Percentiles rank a stretch among this genome's conserved stretches.
These are phyloP conservation scores for Cenopis cana DNA, from an alignment of 2,888 invertebrate species.

Conservation along the genomic window DNA sequence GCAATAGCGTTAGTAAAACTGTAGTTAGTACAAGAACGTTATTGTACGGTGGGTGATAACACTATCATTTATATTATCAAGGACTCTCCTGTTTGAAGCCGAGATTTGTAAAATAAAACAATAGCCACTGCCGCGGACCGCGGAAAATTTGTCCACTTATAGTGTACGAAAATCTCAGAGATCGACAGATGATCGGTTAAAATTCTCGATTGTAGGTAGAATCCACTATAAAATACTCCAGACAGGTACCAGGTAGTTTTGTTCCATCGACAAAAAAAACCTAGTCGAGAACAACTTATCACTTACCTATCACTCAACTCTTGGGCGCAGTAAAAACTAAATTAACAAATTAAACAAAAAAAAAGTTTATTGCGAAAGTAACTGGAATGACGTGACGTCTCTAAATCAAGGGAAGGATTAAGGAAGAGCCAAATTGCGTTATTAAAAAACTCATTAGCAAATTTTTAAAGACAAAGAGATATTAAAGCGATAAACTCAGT, in stretches of 20 bases:
- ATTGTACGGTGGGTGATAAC: constrained; percentile 1
- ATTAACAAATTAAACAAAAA: constrained; percentile 15
- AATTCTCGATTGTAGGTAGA: too few relatives aligned
- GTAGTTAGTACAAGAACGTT: constrained; percentile 26
- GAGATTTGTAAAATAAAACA: not conserved
- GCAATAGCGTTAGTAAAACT: constrained; percentile 19
- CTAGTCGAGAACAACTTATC: not conserved
- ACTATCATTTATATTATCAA: constrained; percentile 2
- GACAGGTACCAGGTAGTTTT: not conserved
- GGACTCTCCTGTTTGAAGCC: not conserved
- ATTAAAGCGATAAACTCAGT: constrained; percentile 82
- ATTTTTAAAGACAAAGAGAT: constrained; percentile 83
- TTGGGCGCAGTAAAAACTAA: not conserved
- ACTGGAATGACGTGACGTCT: constrained; percentile 58
- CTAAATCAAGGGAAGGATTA: constrained; percentile 81
- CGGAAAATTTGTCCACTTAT: too few relatives aligned
- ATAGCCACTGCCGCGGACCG: too few relatives aligned
- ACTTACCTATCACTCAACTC: not conserved
- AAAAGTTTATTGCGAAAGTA: constrained; percentile 47
- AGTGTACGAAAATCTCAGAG: too few relatives aligned
- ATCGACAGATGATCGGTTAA: too few relatives aligned
- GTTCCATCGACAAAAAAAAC: not conserved
- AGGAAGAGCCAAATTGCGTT: constrained; percentile 76
- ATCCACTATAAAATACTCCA: too few relatives aligned
- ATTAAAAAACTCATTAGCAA: constrained; percentile 85